A percentile compares a stretch with the other conserved stretches of the same genome.
phyloP scores from a whole-genome alignment of 2,797 vertebrate genomes.

The Chelon labrosus region DNA sequence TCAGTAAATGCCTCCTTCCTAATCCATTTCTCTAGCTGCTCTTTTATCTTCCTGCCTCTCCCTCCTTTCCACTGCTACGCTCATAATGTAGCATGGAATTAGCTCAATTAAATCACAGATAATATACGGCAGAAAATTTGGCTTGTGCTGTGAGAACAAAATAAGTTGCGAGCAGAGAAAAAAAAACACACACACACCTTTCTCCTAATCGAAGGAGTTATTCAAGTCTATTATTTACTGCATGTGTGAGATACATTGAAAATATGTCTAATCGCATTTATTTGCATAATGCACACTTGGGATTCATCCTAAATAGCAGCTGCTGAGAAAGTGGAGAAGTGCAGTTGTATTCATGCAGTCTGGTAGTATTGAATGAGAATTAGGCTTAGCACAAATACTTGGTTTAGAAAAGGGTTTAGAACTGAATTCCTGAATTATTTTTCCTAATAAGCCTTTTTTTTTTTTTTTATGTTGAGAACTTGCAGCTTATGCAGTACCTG shows the following conservation, averaged over 20 bases:
- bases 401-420: no score
- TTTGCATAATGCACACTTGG: not conserved
- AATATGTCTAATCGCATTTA: not conserved
- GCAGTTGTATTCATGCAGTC: no score
- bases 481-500: no score
- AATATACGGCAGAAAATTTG: conserved; percentile 63
- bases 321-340: no score
- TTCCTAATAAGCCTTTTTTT: no score
- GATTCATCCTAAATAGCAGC: no score
- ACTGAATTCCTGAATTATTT: no score
- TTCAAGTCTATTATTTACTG: conserved; percentile 11
- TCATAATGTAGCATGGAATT: conserved; percentile 65
- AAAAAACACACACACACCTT: not conserved
- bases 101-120: conserved; percentile 69
- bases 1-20: conserved; percentile 19
- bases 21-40: conserved; percentile 27
- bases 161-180: conserved; percentile 31
- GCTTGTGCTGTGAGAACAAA: conserved; percentile 57
- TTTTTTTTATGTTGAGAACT: no score
- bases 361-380: no score
- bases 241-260: not conserved
- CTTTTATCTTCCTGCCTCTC: conserved; percentile 34
- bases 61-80: conserved; percentile 34
- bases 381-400: no score
- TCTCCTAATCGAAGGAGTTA: conserved; percentile 19